Evolutionary conservation across 2,888 invertebrate genomes (phyloP), one percentile per base, ranked within the genome.

Genomic region (Alsophila aescularia): DNA sequence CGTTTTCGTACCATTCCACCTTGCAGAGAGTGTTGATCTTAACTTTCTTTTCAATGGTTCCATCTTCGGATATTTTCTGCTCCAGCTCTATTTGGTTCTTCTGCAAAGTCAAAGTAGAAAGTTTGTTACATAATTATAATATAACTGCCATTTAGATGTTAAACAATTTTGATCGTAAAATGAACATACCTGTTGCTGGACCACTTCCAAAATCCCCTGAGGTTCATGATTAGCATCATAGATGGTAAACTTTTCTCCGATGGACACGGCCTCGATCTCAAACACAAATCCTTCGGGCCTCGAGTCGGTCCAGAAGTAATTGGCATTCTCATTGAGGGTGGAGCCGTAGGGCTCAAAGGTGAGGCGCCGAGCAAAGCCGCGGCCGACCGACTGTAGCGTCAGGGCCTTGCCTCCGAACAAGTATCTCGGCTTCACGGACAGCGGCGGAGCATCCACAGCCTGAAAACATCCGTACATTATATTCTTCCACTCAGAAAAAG

Each of bases 241-340:
- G 51, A 95, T 93, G n/a, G 94, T 94, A 71, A 95, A 96, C 75
- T 94, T 94, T 67, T 95, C 95, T 13, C 95, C 95, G 50, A 93
- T 85, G 10, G 94, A 93, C 5, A 95, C 91, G 0, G 94, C 93
- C 73, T 94, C 94, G 57, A 95, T 85, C 76, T 95, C 94, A 80
- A 96, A 96, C 27, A 94, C 94, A 77, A 94, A 96, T 43, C 96
- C 96, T 78, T 94, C 94, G 0, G 94, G 93, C 60, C 93, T 88
- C 29, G 95, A 96, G 85, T 96, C 96, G 16, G 95, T 94, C 95
- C 96, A 96, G 88, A 96, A 96, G 81, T 94, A 95, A 75, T 95
- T 95, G 42, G 92, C 90, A 77, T 95, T 95, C 60, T 93, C 91
- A 83, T 95, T 95, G 36, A 94, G 90, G 32, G 92, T 90, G 27